Conservation (phyloP, 2,888 invertebrate species). For the Andrena praecox region DNA sequence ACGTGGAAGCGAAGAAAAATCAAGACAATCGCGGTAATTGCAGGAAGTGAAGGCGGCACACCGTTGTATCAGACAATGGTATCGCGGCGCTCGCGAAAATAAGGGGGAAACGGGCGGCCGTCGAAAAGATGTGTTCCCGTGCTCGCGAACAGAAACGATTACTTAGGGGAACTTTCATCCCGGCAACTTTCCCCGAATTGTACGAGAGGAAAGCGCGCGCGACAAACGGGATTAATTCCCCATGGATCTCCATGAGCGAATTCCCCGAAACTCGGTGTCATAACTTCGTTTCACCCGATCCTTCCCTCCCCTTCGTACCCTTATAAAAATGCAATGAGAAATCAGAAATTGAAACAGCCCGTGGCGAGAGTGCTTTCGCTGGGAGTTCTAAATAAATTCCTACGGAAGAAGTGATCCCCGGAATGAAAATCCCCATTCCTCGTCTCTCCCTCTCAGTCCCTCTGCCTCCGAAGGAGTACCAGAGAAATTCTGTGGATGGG, state of each 20-base stretch:
- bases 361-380: background rate
- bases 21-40: slow-evolving; percentile 72
- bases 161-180: too few relatives aligned
- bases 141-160: slow-evolving; percentile 33
- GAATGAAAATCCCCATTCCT: too few relatives aligned
- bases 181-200: too few relatives aligned
- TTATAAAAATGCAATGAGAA: slow-evolving; percentile 26
- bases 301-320: background rate
- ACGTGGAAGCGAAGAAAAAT: slow-evolving; percentile 65
- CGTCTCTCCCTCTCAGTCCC: too few relatives aligned
- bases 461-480: background rate
- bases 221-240: too few relatives aligned
- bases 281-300: background rate
- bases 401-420: slow-evolving; percentile 11
- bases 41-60: slow-evolving; percentile 68
- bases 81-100: slow-evolving; percentile 65
- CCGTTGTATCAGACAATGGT: slow-evolving; percentile 65
- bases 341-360: background rate
- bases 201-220: too few relatives aligned
- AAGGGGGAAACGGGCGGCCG: slow-evolving; percentile 20
- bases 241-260: too few relatives aligned
- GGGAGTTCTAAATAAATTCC: slow-evolving; percentile 11
- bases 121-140: slow-evolving; percentile 57
- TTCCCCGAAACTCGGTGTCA: too few relatives aligned
- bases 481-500: background rate